A percentile compares a stretch with the other conserved stretches of the same genome.
Conservation (phyloP, 2,797 vertebrate species). For the Trematomus bernacchii region DNA sequence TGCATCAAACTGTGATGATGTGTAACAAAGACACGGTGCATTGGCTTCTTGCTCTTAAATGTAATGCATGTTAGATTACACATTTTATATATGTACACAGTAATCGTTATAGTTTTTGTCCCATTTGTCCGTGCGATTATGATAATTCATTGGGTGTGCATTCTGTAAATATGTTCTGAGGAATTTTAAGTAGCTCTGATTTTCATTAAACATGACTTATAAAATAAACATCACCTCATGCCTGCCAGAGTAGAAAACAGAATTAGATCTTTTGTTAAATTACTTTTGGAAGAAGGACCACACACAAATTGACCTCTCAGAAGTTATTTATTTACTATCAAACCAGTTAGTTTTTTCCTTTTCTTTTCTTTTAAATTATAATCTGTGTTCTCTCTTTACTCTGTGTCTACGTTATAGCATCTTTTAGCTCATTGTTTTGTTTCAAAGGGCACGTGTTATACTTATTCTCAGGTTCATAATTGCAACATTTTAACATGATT, state of each 20-base stretch:
- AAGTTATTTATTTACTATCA: too few relatives aligned
- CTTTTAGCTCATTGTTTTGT: too few relatives aligned
- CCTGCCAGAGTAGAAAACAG: not conserved
- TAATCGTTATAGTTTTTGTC: not conserved
- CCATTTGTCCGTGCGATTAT: not conserved
- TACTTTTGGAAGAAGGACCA: too few relatives aligned
- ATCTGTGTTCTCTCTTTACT: too few relatives aligned
- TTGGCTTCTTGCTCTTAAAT: not conserved
- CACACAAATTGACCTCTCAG: too few relatives aligned
- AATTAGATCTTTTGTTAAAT: not conserved
- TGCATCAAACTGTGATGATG: slow-evolving; percentile 28
- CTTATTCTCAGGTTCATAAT: too few relatives aligned
- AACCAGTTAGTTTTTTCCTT: too few relatives aligned
- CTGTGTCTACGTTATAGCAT: too few relatives aligned
- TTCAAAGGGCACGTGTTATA: too few relatives aligned
- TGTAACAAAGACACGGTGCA: slow-evolving; percentile 9
- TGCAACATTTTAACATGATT: too few relatives aligned
- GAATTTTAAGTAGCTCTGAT: slow-evolving; percentile 3
- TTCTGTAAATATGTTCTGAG: not conserved
- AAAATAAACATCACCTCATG: not conserved
- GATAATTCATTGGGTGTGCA: not conserved
- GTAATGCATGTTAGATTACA: not conserved
- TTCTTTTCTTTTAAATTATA: too few relatives aligned
- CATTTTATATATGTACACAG: not conserved
- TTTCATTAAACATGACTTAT: slow-evolving; percentile 8